A percentile compares a stretch with the other conserved stretches of the same genome.
These are phyloP conservation scores for Botrylloides violaceus DNA, from an alignment of 23 tunicate genomes.

Conservation along the genomic window DNA sequence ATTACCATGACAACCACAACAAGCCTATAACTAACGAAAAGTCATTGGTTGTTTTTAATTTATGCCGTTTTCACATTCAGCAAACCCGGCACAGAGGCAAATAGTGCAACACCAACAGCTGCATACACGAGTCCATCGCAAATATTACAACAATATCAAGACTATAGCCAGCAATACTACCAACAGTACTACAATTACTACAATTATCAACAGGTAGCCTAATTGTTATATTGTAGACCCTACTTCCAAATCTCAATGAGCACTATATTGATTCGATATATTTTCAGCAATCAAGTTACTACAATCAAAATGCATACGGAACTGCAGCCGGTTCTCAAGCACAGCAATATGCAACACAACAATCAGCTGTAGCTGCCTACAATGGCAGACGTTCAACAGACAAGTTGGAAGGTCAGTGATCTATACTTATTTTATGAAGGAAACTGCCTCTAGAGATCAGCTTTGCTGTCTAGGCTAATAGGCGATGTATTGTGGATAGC, in stretches of 20 bases:
- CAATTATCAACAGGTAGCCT: slow-evolving; percentile 58
- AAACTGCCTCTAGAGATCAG: no score
- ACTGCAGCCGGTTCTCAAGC: not conserved
- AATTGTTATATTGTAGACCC: no score
- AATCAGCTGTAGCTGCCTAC: not conserved
- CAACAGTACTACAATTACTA: slow-evolving; percentile 77
- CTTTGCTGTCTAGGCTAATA: no score
- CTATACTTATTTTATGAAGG: no score
- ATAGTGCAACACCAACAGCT: slow-evolving; percentile 19
- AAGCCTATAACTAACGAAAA: not conserved
- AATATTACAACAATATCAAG: slow-evolving; percentile 56
- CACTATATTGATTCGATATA: no score
- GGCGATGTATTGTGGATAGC: no score
- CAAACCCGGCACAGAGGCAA: not conserved
- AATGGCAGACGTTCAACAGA: not conserved
- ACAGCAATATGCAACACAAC: slow-evolving; percentile 11
- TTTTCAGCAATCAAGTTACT: not conserved
- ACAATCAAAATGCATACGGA: not conserved
- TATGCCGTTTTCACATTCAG: no score
- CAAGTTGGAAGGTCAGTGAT: slow-evolving; percentile 16
- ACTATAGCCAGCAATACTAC: slow-evolving; percentile 60
- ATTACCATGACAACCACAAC: no score
- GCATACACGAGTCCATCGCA: slow-evolving; percentile 33
- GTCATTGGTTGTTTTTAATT: slow-evolving; percentile 43
- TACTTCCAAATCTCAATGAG: no score